Evolutionary conservation across 2,113 vertebrate genomes (phyloP).

Genomic region (Gracilinanus agilis): DNA sequence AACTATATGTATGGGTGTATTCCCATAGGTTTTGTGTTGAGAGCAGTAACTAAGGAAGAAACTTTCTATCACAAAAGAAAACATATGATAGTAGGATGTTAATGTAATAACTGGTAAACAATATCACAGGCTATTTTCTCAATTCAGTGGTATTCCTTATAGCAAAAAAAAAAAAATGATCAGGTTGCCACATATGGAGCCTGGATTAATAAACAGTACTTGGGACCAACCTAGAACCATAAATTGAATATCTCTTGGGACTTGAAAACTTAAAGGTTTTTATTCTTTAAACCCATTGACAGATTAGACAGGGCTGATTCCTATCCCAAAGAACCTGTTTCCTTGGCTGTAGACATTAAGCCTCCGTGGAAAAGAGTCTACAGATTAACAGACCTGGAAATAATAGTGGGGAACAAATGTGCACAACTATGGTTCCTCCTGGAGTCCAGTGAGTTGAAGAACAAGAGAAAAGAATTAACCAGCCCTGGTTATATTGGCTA

Average conservation of each 20-base stretch:
- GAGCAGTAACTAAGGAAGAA: not conserved
- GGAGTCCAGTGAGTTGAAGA: too few relatives aligned
- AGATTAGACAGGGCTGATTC: not conserved
- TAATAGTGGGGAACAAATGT: too few relatives aligned
- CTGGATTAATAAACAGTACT: not conserved
- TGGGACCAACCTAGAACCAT: not conserved
- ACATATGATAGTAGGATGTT: not conserved
- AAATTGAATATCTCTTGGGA: not conserved
- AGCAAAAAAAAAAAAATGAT: not conserved
- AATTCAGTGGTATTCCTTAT: not conserved
- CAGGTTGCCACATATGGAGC: not conserved
- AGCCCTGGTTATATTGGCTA: too few relatives aligned
- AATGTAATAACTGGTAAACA: not conserved
- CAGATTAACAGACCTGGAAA: too few relatives aligned
- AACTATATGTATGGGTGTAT: not conserved
- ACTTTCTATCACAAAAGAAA: conserved; percentile 29
- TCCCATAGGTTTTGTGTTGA: not conserved
- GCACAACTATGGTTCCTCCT: too few relatives aligned
- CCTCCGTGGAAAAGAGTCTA: too few relatives aligned
- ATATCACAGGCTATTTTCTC: not conserved
- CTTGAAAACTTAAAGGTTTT: not conserved
- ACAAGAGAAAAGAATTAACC: too few relatives aligned
- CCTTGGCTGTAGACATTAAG: too few relatives aligned
- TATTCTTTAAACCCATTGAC: not conserved
- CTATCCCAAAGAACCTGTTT: not conserved